Evolutionary conservation across 2,113 vertebrate species (phyloP).

Genomic region (Platanista minor): DNA sequence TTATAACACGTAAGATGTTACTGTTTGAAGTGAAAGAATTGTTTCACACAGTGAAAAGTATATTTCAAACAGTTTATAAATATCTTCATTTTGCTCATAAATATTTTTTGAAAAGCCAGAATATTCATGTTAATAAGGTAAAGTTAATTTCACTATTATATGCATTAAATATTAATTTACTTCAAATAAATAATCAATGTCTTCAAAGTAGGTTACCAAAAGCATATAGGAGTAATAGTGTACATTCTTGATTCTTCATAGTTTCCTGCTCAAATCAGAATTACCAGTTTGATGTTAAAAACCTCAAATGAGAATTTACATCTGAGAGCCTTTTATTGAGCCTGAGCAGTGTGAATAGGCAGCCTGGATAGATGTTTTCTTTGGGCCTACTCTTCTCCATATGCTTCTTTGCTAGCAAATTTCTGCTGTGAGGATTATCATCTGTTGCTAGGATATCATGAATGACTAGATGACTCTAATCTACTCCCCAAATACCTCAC

Average conservation of each 20-base stretch:
- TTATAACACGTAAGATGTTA: background rate
- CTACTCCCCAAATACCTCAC: background rate
- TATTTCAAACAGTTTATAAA: background rate
- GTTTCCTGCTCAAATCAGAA: background rate
- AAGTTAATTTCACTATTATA: background rate
- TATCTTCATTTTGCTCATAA: background rate
- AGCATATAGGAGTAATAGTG: background rate
- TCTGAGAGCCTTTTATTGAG: background rate
- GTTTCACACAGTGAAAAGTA: background rate
- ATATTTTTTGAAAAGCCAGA: background rate
- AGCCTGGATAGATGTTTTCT: background rate
- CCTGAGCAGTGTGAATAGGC: background rate
- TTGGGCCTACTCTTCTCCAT: background rate
- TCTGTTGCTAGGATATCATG: background rate
- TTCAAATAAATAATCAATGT: background rate
- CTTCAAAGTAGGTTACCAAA: background rate
- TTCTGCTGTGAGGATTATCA: background rate
- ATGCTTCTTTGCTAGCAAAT: conserved; percentile 23
- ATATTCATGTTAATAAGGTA: background rate
- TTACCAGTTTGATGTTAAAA: background rate
- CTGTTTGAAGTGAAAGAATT: background rate
- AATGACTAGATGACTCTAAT: background rate
- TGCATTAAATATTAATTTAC: background rate
- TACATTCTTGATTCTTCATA: background rate
- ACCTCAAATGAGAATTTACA: conserved; percentile 14